Evolutionary conservation across 2,888 invertebrate genomes (phyloP).

Genomic region (Biston betularia): DNA sequence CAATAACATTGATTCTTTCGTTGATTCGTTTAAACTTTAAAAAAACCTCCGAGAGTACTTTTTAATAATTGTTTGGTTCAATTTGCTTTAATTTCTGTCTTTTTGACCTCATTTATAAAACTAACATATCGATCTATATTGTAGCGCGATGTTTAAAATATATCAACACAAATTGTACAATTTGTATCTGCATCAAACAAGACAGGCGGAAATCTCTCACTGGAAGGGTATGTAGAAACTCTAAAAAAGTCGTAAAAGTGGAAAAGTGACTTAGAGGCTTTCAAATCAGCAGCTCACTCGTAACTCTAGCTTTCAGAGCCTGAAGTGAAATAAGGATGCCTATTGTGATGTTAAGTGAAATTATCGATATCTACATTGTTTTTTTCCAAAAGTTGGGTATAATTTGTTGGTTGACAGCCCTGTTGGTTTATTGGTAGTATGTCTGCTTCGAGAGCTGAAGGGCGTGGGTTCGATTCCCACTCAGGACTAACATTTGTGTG

Average conservation of each 20-base stretch:
- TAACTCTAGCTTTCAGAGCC: conserved; percentile 33
- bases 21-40: too few relatives aligned
- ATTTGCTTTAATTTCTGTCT: too few relatives aligned
- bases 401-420: too few relatives aligned
- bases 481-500: too few relatives aligned
- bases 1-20: too few relatives aligned
- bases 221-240: conserved; percentile 32
- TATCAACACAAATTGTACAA: conserved; percentile 1
- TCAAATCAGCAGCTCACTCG: conserved; percentile 38
- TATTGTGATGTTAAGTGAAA: not conserved
- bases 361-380: conserved; percentile 15
- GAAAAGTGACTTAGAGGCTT: conserved; percentile 39
- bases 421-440: too few relatives aligned
- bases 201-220: conserved; percentile 9
- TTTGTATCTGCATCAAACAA: conserved; percentile 18
- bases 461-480: too few relatives aligned
- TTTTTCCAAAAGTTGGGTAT: not conserved
- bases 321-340: conserved; percentile 19
- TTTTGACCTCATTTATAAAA: not conserved
- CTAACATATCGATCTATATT: not conserved
- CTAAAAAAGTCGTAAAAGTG: conserved; percentile 40
- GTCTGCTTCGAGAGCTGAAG: too few relatives aligned
- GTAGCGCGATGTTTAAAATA: not conserved
- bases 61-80: too few relatives aligned
- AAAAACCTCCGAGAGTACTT: too few relatives aligned